Percentiles rank a stretch among this genome's conserved stretches.
These are phyloP conservation scores for Armadillidium nasatum DNA, from an alignment of 1,140 invertebrate genomes.

Conservation along the genomic window DNA sequence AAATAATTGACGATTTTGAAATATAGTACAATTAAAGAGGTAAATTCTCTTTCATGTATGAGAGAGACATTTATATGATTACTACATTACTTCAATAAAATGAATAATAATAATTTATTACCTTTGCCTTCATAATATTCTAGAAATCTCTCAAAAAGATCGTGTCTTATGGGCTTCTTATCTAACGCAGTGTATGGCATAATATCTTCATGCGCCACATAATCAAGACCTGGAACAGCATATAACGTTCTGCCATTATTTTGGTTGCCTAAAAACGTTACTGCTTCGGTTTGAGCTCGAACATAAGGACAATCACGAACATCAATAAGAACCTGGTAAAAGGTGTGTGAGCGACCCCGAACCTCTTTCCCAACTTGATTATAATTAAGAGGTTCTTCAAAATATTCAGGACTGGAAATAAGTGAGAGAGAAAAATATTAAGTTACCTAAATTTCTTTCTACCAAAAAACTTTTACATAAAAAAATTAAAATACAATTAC, in stretches of 20 bases:
- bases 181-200: conserved; percentile 76
- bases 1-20: too few relatives aligned
- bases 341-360: conserved; percentile 84
- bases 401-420: conserved; percentile 27
- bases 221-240: conserved; percentile 91
- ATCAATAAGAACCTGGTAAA: conserved; percentile 95
- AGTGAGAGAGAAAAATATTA: neutral
- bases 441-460: too few relatives aligned
- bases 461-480: too few relatives aligned
- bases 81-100: neutral
- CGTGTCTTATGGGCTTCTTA: conserved; percentile 80
- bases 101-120: conserved; percentile 46
- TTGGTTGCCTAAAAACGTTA: conserved; percentile 94
- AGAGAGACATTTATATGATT: too few relatives aligned
- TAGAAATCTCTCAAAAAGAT: conserved; percentile 94
- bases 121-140: conserved; percentile 70
- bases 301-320: conserved; percentile 92
- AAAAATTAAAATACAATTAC: too few relatives aligned
- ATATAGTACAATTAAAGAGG: too few relatives aligned
- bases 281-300: conserved; percentile 88
- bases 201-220: conserved; percentile 93
- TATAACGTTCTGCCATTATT: conserved; percentile 80
- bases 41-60: too few relatives aligned
- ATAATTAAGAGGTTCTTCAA: conserved; percentile 50
- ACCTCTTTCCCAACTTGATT: conserved; percentile 75